A percentile compares a stretch with the other conserved stretches of the same genome.
These are phyloP conservation scores for Calameuta filiformis DNA, from an alignment of 2,888 invertebrate species.

Conservation along the genomic window DNA sequence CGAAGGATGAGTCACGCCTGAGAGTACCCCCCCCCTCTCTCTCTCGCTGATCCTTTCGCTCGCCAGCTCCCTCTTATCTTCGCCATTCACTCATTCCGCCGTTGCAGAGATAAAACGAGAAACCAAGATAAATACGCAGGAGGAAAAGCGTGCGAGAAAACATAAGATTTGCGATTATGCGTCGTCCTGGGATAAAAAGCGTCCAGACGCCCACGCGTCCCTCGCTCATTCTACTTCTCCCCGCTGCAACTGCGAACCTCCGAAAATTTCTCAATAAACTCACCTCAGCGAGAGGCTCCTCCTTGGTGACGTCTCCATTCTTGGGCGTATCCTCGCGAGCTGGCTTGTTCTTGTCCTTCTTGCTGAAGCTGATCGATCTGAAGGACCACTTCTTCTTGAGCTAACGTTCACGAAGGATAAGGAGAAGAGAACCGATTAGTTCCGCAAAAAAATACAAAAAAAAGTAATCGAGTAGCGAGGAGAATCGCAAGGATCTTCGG, in stretches of 20 bases:
- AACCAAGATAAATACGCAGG: neutral
- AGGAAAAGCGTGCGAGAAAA: neutral
- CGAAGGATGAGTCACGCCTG: slow-evolving; percentile 46
- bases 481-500: neutral
- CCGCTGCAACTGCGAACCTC: neutral
- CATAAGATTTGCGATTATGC: neutral
- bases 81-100: slow-evolving; percentile 17
- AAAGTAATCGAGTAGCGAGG: neutral
- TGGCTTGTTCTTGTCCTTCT: slow-evolving; percentile 88
- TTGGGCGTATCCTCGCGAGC: slow-evolving; percentile 74
- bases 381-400: slow-evolving; percentile 92
- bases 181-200: neutral
- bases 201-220: neutral
- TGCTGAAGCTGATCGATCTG: slow-evolving; percentile 87
- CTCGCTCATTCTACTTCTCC: too few relatives aligned
- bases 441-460: neutral
- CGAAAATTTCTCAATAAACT: slow-evolving; percentile 42
- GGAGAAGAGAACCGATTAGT: neutral
- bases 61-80: neutral
- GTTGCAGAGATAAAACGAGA: neutral
- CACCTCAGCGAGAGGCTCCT: slow-evolving; percentile 72
- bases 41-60: slow-evolving; percentile 21
- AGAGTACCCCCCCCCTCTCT: slow-evolving; percentile 15
- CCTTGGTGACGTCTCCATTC: slow-evolving; percentile 71
- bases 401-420: slow-evolving; percentile 58